Conservation (phyloP, 1,140 invertebrate genomes). For the Bacillus rossius region DNA sequence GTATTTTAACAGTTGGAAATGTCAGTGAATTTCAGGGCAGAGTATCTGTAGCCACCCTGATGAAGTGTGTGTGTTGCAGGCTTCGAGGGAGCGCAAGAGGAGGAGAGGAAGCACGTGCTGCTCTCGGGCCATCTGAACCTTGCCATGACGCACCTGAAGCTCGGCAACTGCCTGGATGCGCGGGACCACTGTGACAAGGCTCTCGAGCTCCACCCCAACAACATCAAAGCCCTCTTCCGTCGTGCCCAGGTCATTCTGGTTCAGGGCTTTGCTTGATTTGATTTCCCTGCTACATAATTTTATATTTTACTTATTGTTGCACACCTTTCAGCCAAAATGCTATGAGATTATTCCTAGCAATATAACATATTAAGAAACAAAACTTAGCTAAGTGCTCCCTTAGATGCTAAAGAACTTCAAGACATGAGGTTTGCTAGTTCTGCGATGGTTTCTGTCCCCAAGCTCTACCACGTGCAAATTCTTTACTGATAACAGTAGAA, state of each 20-base stretch:
- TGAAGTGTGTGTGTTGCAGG: conserved; percentile 33
- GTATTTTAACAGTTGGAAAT: no score
- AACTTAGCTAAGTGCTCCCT: no score
- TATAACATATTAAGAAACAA: no score
- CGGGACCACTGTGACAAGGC: conserved; percentile 64
- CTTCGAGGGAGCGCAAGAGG: conserved; percentile 43
- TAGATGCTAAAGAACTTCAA: no score
- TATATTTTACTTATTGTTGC: background rate
- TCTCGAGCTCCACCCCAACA: conserved; percentile 67
- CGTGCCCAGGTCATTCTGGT: conserved; percentile 63
- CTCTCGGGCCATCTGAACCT: conserved; percentile 77
- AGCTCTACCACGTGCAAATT: no score
- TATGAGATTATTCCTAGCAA: no score
- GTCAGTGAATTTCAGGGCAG: no score
- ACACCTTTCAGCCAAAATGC: no score
- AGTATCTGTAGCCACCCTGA: no score
- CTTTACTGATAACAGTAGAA: no score
- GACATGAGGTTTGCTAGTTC: no score
- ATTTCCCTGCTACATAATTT: background rate
- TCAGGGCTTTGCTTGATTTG: background rate
- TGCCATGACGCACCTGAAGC: conserved; percentile 80
- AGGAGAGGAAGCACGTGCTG: conserved; percentile 55
- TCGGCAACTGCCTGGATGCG: conserved; percentile 65
- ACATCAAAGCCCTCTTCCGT: conserved; percentile 88
- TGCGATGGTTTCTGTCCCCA: no score